These are phyloP conservation scores for Drosophila gunungcola DNA, from an alignment of 1,140 invertebrate genomes.

Conservation along the genomic window DNA sequence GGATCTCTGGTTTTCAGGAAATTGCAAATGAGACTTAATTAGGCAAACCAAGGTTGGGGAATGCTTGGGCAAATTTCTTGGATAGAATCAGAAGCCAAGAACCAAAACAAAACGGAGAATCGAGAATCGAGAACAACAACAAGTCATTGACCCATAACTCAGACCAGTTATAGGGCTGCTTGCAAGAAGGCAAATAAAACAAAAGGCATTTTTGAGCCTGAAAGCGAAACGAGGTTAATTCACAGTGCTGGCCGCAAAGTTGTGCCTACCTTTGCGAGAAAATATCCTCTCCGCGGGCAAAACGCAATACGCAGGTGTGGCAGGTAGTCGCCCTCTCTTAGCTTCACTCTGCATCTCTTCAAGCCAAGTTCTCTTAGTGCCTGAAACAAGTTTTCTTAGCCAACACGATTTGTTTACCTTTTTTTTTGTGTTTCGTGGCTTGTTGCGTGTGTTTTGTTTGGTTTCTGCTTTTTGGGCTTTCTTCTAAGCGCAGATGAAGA, in stretches of 20 bases:
- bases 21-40: constrained; percentile 46
- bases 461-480: constrained; percentile 50
- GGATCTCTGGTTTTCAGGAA: constrained; percentile 38
- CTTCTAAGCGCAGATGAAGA: constrained; percentile 39
- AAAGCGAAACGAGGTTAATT: constrained; percentile 75
- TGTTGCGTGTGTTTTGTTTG: constrained; percentile 58
- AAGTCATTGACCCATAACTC: constrained; percentile 74
- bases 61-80: background rate
- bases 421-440: constrained; percentile 63
- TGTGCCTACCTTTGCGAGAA: constrained; percentile 7
- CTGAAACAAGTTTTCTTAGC: constrained; percentile 71
- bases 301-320: constrained; percentile 67
- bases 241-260: constrained; percentile 48
- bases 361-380: constrained; percentile 31
- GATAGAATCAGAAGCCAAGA: constrained; percentile 39
- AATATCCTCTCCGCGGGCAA: constrained; percentile 1
- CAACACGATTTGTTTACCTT: constrained; percentile 77
- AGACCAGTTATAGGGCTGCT: constrained; percentile 78
- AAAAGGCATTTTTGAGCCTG: constrained; percentile 41
- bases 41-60: constrained; percentile 9
- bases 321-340: constrained; percentile 17
- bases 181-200: constrained; percentile 8
- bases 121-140: constrained; percentile 31
- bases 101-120: constrained; percentile 70
- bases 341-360: background rate